Conservation (phyloP, 1,140 invertebrate genomes). For the Sarcophaga peregrina region DNA sequence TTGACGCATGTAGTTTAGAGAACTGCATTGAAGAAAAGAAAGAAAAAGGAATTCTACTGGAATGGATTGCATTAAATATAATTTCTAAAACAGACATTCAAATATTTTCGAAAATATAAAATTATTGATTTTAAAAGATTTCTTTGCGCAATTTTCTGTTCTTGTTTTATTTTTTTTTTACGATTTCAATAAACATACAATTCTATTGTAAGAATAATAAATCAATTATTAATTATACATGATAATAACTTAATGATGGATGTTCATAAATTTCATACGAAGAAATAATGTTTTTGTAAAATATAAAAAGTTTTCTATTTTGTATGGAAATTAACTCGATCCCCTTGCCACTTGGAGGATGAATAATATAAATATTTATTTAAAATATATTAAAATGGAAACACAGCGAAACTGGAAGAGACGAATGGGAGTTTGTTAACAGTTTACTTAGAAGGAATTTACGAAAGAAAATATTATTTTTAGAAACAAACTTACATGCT, state of each 20-base stretch:
- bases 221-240: constrained; percentile 17
- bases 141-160: no score
- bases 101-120: not conserved
- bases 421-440: no score
- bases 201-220: constrained; percentile 4
- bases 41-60: not conserved
- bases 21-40: not conserved
- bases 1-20: constrained; percentile 7
- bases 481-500: not conserved
- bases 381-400: no score
- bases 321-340: not conserved
- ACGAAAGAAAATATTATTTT: not conserved
- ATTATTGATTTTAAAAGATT: not conserved
- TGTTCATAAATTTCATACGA: constrained; percentile 32
- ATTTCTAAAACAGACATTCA: not conserved
- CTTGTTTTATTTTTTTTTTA: no score
- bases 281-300: not conserved
- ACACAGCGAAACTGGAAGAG: no score
- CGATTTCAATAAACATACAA: not conserved
- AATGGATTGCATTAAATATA: not conserved
- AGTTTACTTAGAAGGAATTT: no score
- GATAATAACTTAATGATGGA: constrained; percentile 38
- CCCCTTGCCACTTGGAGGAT: no score
- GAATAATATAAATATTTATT: no score
- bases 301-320: not conserved